Conservation (phyloP, 1,140 invertebrate species). For the Papilio dardanus region DNA sequence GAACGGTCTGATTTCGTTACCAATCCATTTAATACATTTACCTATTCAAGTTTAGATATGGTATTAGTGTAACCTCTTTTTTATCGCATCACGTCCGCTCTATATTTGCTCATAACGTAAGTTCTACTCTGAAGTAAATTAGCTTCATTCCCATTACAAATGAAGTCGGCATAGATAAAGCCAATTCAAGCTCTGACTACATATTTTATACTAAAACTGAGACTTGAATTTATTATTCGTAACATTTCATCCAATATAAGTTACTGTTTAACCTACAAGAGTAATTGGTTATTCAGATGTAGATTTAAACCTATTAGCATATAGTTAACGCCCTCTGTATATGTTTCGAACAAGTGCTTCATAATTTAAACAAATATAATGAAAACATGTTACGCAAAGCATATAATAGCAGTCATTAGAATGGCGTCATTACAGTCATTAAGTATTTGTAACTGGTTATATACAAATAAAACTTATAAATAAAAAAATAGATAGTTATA, state of each 20-base stretch:
- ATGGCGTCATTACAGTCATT: not conserved
- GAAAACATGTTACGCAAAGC: no score
- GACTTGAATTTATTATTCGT: not conserved
- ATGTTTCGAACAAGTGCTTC: no score
- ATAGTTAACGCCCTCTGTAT: no score
- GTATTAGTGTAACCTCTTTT: conserved; percentile 28
- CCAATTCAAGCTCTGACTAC: not conserved
- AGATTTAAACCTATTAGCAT: no score
- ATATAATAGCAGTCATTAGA: no score
- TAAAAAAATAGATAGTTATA: not conserved
- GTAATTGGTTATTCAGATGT: no score
- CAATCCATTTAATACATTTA: conserved; percentile 35
- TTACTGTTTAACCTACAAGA: no score
- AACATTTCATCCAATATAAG: not conserved
- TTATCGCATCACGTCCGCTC: conserved; percentile 32
- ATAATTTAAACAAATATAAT: no score
- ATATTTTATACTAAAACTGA: not conserved
- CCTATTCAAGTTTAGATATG: conserved; percentile 12
- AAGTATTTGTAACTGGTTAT: not conserved
- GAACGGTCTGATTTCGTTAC: conserved; percentile 24
- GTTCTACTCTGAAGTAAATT: conserved; percentile 23
- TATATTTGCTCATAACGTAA: conserved; percentile 9
- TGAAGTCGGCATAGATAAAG: not conserved
- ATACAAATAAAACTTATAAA: conserved; percentile 1
- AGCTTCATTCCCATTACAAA: conserved; percentile 21